These are phyloP conservation scores for Volucella zonaria DNA, from an alignment of 2,888 invertebrate genomes.

Conservation along the genomic window DNA sequence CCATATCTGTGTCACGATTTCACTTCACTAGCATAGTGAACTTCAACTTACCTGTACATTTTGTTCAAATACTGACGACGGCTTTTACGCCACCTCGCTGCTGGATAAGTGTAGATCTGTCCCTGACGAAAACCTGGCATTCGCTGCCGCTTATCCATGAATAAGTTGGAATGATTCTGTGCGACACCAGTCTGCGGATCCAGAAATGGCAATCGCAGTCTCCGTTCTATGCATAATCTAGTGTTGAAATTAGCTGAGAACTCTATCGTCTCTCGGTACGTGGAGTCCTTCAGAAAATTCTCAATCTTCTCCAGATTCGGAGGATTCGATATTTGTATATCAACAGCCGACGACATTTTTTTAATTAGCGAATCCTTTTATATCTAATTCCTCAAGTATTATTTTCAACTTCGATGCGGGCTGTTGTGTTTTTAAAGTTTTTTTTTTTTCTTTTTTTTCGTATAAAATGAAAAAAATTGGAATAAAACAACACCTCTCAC, in stretches of 20 bases:
- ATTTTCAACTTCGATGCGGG: neutral
- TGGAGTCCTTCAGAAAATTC: conserved; percentile 93
- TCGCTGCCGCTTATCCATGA: conserved; percentile 93
- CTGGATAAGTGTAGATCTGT: conserved; percentile 96
- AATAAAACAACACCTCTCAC: conserved; percentile 23
- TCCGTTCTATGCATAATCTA: conserved; percentile 93
- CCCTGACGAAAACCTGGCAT: conserved; percentile 95
- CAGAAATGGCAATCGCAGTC: conserved; percentile 95
- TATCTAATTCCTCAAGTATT: conserved; percentile 33
- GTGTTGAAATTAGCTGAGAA: conserved; percentile 97
- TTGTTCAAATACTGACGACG: conserved; percentile 90
- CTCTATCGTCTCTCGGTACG: conserved; percentile 95
- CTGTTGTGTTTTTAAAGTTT: conserved; percentile 6
- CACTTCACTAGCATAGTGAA: neutral
- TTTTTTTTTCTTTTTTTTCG: conserved; percentile 17
- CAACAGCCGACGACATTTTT: conserved; percentile 84
- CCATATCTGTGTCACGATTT: neutral
- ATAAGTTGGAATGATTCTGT: conserved; percentile 95
- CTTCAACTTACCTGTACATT: conserved; percentile 80
- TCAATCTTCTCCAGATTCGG: conserved; percentile 89
- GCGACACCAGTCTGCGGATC: conserved; percentile 99
- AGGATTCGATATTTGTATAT: conserved; percentile 87
- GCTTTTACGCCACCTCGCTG: conserved; percentile 94
- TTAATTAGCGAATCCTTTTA: neutral
- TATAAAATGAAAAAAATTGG: neutral